Evolutionary conservation across 1,140 invertebrate species (phyloP).

Genomic region (Liolophura sinensis): DNA sequence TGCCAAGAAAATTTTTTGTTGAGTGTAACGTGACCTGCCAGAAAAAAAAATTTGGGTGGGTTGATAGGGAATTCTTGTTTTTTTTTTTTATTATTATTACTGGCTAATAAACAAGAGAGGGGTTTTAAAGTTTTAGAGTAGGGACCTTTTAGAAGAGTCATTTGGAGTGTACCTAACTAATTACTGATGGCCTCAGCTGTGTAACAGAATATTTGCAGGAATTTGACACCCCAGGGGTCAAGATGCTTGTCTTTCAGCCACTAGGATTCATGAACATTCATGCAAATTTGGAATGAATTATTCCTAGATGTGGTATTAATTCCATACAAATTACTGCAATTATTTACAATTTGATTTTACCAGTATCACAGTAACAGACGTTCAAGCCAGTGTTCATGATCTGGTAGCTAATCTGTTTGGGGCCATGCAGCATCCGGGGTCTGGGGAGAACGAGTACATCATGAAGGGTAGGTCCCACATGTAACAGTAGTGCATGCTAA

Average conservation of each 20-base stretch:
- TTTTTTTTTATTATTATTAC: constrained; percentile 4
- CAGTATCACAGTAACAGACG: constrained; percentile 64
- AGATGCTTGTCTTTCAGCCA: too few relatives aligned
- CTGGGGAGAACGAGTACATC: constrained; percentile 93
- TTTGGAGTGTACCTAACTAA: too few relatives aligned
- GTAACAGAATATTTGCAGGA: too few relatives aligned
- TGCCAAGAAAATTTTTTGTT: constrained; percentile 1
- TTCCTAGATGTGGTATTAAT: too few relatives aligned
- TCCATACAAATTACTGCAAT: not conserved
- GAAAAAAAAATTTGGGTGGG: too few relatives aligned
- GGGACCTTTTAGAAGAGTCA: too few relatives aligned
- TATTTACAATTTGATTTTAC: constrained; percentile 35
- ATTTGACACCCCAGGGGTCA: too few relatives aligned
- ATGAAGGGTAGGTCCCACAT: constrained; percentile 74
- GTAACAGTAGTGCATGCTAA: not conserved
- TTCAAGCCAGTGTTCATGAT: constrained; percentile 60
- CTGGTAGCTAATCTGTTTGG: constrained; percentile 78
- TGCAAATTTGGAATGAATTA: too few relatives aligned
- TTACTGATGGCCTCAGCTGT: too few relatives aligned
- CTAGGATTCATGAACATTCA: too few relatives aligned
- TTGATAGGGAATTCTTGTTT: not conserved
- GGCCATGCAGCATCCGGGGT: constrained; percentile 71
- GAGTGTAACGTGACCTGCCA: not conserved
- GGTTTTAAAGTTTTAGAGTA: not conserved
- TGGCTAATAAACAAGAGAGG: constrained; percentile 11